Conservation (phyloP, 1,140 invertebrate species). For the Zaprionus camerounensis region DNA sequence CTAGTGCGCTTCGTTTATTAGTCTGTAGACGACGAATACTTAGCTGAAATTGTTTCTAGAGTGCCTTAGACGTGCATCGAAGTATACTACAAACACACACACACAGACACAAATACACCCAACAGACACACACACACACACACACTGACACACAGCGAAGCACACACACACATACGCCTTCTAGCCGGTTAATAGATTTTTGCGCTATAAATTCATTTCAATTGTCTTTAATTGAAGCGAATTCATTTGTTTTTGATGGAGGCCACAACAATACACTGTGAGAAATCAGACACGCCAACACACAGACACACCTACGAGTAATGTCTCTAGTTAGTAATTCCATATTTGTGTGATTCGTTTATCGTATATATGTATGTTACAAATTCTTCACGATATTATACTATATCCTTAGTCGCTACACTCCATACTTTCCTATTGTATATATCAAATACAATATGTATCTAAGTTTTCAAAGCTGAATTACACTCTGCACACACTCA, state of each 20-base stretch:
- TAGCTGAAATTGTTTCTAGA: constrained; percentile 80
- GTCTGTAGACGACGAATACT: constrained; percentile 60
- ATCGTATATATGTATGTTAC: constrained; percentile 28
- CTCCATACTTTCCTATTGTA: constrained; percentile 62
- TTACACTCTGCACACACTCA: neutral
- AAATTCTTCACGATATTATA: constrained; percentile 24
- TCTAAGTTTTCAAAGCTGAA: constrained; percentile 7
- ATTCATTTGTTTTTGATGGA: constrained; percentile 29
- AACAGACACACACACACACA: constrained; percentile 12
- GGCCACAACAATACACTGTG: constrained; percentile 34
- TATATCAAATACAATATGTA: constrained; percentile 39
- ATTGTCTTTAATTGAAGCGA: constrained; percentile 64
- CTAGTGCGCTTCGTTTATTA: constrained; percentile 65
- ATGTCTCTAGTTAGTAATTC: constrained; percentile 64
- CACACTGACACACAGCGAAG: constrained; percentile 22
- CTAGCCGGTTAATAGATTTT: constrained; percentile 55
- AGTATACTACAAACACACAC: constrained; percentile 61
- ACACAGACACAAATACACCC: constrained; percentile 15
- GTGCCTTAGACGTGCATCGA: constrained; percentile 81
- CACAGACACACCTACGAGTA: constrained; percentile 1
- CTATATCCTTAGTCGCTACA: constrained; percentile 47
- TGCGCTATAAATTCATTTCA: constrained; percentile 65
- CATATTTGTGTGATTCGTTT: constrained; percentile 59
- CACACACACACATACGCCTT: constrained; percentile 31
- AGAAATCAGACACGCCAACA: constrained; percentile 8